Evolutionary conservation across 1,140 invertebrate species (phyloP).

Genomic region (Formica exsecta): DNA sequence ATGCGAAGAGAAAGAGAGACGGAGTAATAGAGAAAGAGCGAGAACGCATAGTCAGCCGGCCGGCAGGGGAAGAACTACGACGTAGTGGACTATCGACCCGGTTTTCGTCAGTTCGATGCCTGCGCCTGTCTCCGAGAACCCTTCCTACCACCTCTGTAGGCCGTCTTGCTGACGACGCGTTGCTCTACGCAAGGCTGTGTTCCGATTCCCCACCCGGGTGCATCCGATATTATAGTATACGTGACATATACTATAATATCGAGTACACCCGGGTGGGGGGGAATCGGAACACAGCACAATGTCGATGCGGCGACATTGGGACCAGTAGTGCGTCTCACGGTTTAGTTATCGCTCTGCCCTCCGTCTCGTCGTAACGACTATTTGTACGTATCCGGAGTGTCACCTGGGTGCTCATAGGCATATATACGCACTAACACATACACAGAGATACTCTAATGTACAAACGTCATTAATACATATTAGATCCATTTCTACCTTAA

Average conservation of each 20-base stretch:
- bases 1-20: neutral
- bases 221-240: too few relatives aligned
- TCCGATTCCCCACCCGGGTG: too few relatives aligned
- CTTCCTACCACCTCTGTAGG: slow-evolving; percentile 79
- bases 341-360: slow-evolving; percentile 74
- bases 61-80: slow-evolving; percentile 73
- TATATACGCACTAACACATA: slow-evolving; percentile 1
- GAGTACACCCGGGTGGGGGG: too few relatives aligned
- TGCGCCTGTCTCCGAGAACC: slow-evolving; percentile 75
- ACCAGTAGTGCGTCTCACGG: slow-evolving; percentile 81
- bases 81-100: slow-evolving; percentile 86
- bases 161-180: slow-evolving; percentile 84
- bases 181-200: slow-evolving; percentile 76
- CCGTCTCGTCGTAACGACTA: slow-evolving; percentile 68
- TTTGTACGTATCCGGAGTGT: slow-evolving; percentile 71
- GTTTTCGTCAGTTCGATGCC: slow-evolving; percentile 70
- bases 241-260: too few relatives aligned
- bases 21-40: neutral
- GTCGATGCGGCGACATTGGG: slow-evolving; percentile 80
- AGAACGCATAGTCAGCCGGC: slow-evolving; percentile 26
- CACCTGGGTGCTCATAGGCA: slow-evolving; percentile 27
- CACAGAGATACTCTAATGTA: neutral
- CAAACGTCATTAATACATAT: neutral
- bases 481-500: slow-evolving; percentile 14
- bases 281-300: slow-evolving; percentile 22